A percentile compares a stretch with the other conserved stretches of the same genome.
phyloP scores from a whole-genome alignment of 2,797 vertebrate species.

The Gymnoscopelus braueri region DNA sequence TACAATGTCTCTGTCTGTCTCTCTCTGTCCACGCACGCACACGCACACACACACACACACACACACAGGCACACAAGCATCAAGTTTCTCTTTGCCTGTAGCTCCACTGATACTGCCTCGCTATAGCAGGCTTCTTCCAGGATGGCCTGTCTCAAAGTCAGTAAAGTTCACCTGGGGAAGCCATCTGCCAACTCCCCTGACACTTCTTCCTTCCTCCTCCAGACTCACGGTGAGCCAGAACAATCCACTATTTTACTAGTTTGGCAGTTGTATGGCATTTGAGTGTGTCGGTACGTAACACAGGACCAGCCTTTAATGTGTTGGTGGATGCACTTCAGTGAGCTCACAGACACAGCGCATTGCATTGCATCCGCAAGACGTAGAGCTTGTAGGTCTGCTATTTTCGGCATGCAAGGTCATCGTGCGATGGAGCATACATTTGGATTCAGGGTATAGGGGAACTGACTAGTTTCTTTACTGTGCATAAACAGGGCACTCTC shows the following conservation, averaged over 20 bases:
- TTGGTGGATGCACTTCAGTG: background rate
- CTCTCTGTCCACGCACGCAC: background rate
- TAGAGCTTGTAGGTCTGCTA: no score
- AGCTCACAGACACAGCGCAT: background rate
- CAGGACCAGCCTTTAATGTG: background rate
- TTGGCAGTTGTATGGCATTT: background rate
- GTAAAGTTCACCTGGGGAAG: constrained; percentile 41
- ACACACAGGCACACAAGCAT: constrained; percentile 43
- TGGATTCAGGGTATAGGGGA: background rate
- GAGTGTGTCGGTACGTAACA: background rate
- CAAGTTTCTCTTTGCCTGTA: constrained; percentile 51
- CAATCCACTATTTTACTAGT: background rate
- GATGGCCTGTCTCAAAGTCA: constrained; percentile 66
- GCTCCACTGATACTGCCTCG: constrained; percentile 25
- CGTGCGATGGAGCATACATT: no score
- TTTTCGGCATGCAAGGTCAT: no score
- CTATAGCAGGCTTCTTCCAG: constrained; percentile 29
- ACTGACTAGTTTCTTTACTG: background rate
- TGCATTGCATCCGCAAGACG: no score
- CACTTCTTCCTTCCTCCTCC: constrained; percentile 63
- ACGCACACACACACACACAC: background rate
- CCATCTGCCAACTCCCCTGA: constrained; percentile 30
- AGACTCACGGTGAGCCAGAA: constrained; percentile 62
- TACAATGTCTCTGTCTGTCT: no score
- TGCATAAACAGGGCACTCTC: background rate